Conservation (phyloP, 2,113 vertebrate species). For the Pithys albifrons region DNA sequence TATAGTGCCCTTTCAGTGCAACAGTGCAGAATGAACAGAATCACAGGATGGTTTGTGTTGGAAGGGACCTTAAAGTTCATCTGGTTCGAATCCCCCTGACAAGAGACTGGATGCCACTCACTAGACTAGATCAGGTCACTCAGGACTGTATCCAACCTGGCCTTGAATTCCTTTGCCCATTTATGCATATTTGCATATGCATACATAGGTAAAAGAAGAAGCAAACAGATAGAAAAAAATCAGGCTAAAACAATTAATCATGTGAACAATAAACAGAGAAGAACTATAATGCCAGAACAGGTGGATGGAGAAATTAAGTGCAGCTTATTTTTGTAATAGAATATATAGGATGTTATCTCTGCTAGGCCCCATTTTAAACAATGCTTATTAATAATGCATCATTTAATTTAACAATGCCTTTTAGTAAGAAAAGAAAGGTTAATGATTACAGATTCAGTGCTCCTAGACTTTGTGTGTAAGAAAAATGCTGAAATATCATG, state of each 20-base stretch:
- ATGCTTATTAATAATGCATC: conserved; percentile 17
- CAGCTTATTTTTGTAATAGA: background rate
- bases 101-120: background rate
- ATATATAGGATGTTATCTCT: background rate
- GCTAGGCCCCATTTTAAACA: background rate
- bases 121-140: background rate
- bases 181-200: background rate
- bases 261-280: background rate
- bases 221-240: background rate
- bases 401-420: conserved; percentile 18
- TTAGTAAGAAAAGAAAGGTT: background rate
- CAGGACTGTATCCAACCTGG: background rate
- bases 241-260: background rate
- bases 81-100: background rate
- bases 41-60: background rate
- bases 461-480: background rate
- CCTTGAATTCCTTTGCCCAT: background rate
- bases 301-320: background rate
- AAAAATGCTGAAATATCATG: background rate
- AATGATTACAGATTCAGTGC: conserved; percentile 4
- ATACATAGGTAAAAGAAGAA: background rate
- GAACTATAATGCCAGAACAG: background rate
- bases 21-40: background rate
- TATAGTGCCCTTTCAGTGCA: background rate
- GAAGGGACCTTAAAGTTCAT: background rate